A percentile compares a stretch with the other conserved stretches of the same genome.
Conservation (phyloP, 2,797 vertebrate species). For the Myripristis jacobus region DNA sequence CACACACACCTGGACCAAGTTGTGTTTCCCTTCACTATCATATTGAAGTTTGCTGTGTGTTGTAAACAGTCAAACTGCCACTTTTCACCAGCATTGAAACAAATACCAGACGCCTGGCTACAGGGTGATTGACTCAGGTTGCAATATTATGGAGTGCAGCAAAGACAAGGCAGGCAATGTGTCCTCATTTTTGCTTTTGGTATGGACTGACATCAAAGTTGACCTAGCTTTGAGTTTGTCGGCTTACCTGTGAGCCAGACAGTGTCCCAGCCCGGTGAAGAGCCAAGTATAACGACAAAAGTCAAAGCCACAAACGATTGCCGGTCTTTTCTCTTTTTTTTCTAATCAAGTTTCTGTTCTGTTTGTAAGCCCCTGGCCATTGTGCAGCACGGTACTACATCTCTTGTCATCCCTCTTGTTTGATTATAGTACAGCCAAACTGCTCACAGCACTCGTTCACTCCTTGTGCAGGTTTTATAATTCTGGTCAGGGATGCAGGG, state of each 20-base stretch:
- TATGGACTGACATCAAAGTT: too few species aligned
- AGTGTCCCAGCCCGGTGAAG: not conserved
- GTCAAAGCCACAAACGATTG: constrained; percentile 8
- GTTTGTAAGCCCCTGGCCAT: constrained; percentile 38
- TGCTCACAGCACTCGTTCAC: not conserved
- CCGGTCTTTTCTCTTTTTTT: constrained; percentile 23
- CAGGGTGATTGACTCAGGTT: too few species aligned
- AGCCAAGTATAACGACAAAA: not conserved
- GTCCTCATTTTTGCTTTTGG: too few species aligned
- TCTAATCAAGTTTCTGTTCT: constrained; percentile 19
- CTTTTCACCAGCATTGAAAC: too few species aligned
- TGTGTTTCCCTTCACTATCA: too few species aligned
- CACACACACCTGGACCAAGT: too few species aligned
- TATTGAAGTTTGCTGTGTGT: too few species aligned
- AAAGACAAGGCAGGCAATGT: too few species aligned
- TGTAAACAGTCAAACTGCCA: too few species aligned
- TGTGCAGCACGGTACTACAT: constrained; percentile 25
- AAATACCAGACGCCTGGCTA: too few species aligned
- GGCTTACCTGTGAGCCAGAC: constrained; percentile 6
- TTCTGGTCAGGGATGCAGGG: constrained; percentile 41
- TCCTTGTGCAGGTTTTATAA: constrained; percentile 39
- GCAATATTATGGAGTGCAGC: too few species aligned
- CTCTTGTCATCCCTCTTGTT: constrained; percentile 33
- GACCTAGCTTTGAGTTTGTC: constrained; percentile 1
- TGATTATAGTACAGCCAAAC: constrained; percentile 51